A percentile compares a stretch with the other conserved stretches of the same genome.
Conservation (phyloP, 2,888 invertebrate species). For the Hirtodrosophila trivittata region DNA sequence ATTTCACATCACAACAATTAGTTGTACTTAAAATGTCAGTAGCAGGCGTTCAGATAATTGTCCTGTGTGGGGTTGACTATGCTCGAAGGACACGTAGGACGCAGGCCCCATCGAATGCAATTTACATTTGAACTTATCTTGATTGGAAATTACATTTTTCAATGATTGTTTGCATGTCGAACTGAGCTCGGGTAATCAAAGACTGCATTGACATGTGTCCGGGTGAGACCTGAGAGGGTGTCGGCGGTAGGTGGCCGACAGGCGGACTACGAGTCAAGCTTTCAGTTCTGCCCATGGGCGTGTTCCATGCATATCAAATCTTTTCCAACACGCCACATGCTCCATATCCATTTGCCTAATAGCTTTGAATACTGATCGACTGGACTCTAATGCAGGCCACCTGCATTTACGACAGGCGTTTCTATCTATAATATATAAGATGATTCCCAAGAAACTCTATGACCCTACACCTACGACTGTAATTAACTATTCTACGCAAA, state of each 20-base stretch:
- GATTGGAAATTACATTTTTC: conserved; percentile 60
- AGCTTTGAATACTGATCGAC: conserved; percentile 18
- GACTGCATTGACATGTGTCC: conserved; percentile 34
- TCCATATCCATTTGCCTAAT: conserved; percentile 46
- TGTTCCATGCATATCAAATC: conserved; percentile 53
- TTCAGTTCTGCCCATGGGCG: conserved; percentile 11
- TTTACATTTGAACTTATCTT: conserved; percentile 68
- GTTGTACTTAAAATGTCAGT: conserved; percentile 37
- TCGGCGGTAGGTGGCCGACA: neutral
- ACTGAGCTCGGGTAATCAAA: conserved; percentile 51
- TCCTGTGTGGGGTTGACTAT: conserved; percentile 1
- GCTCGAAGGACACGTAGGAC: conserved; percentile 2
- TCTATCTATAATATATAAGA: no score
- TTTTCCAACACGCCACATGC: conserved; percentile 39
- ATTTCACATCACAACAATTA: conserved; percentile 17
- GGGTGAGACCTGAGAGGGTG: neutral
- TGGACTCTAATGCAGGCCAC: conserved; percentile 13
- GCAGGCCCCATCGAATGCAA: conserved; percentile 9
- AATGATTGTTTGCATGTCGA: conserved; percentile 52
- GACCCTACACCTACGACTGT: no score
- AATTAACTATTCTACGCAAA: no score
- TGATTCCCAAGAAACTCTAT: no score
- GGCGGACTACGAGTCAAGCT: conserved; percentile 1
- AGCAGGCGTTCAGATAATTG: conserved; percentile 31
- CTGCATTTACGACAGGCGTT: no score